Base-by-base conservation (phyloP, 2,797 vertebrate species). In the Fundulus diaphanus region DNA sequence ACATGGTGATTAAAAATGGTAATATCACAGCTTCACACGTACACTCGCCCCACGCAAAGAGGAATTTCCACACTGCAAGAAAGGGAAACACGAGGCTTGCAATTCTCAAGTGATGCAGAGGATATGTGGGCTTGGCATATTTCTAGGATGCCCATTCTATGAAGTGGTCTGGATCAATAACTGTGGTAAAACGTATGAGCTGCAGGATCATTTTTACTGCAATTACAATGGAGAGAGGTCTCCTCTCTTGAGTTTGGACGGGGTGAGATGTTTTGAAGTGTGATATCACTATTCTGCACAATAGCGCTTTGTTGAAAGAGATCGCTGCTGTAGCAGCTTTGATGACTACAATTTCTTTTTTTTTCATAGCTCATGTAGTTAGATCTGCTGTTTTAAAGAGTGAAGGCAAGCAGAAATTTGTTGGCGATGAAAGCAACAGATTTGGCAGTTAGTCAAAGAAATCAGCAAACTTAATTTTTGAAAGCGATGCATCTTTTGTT, bases 151-250 rank as follows among this genome's bases (percentile, higher is more conserved):
- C 35, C 22, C 68, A 29, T 33, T 18, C 22, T 16, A 16, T 44
- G 42, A 44, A 65, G 27, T 22, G 29, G 37, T 51, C 18, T 48
- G 46, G n/a, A 42, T 70, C 46, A 65, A 70, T 67, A 74, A 31
- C 49, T 54, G 20, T 15, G 6, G 31, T 20, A n/a, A 76, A n/a
- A 44, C 27, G 16, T 11, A 37, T 13, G 49, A 69, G 31, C 54
- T 37, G 24, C 31, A 29, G 9, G 24, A n/a, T 13, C 20, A n/a
- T 49, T 59, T 69, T 37, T 33, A 69, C 42, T 56, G 7, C 6
- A 29, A 22, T 40, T 24, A 59, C 35, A 16, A 15, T 5, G 8
- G 22, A 46, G 20, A 37, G 13, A 24, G 0, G 3, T 37, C 3
- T 61, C 18, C 48, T 27, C 15, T 18, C 29, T 48, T 18, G 7